Evolutionary conservation across 2,888 invertebrate genomes (phyloP), one percentile per base, ranked within the genome.

Genomic region (Pseudococcus viburni): DNA sequence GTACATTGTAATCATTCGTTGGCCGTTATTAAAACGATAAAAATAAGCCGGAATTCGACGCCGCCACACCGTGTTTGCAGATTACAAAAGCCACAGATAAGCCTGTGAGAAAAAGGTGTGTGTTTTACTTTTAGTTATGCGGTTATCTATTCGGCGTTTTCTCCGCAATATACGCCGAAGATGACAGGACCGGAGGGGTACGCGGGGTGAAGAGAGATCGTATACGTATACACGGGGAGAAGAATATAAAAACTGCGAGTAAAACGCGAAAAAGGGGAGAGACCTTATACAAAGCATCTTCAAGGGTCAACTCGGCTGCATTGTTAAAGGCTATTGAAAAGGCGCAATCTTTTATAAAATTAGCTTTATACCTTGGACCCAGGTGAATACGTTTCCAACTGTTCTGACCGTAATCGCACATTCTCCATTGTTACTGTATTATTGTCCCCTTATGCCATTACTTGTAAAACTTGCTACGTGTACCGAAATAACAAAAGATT

Each of bases 301-400:
- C 86, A 86, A 86, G 86, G 86, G 86, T 86, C 86, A 86, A 86
- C 86, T 68, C 68, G 64, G 86, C 42, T 46, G 22, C 68, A 86
- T 86, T 86, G 64, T 86, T 64, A 46, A 86, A 86, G 68, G 64
- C 86, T 86, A 80, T 77, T 87, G 87, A 87, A 87, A 87, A 87
- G 87, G 87, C 87, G 87, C 87, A 87, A 87, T 87, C 87, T 87
- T 87, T 87, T 87, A 87, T 87, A 77, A 87, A 87, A 87, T 87
- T 87, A 87, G 87, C 87, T 87, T 87, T 77, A 87, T 86, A 86
- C 86, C 86, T 86, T 86, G 64, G 86, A 86, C 86, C 86, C 86
- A 86, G 86, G 86, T 86, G 86, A 86, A 86, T 86, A 86, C 86
- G 64, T 86, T 86, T 55, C 86, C 86, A 86, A 86, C 86, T 86